Evolutionary conservation across 2,888 invertebrate species (phyloP), one percentile per base, ranked within the genome.

Genomic region (Drosophila koepferae): DNA sequence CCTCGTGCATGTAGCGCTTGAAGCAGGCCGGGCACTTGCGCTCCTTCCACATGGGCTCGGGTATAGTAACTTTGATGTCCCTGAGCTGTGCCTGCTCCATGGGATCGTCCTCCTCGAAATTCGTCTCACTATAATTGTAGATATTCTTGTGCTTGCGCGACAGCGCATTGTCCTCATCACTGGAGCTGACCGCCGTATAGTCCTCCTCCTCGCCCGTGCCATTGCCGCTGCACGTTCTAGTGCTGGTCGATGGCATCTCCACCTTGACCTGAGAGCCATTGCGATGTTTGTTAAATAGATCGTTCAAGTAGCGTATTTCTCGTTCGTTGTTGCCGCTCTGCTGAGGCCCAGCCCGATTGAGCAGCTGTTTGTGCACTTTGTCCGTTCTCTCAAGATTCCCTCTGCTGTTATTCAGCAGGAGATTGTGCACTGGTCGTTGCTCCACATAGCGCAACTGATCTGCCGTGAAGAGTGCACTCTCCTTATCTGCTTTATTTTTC

Each of bases 81-180:
- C 91, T 89, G 0, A 92, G 62, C 56, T 91, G 90, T 3, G 91
- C 92, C 66, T 91, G 77, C 46, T 91, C 91, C 90, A 92, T 92
- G 23, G 92, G 90, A 77, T 93, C 93, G 63, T 93, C 93, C 51
- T 93, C 93, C 58, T 92, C 91, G 54, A 93, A 93, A 48, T 91
- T 92, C 18, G 91, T 93, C 58, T 93, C 93, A 36, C 78, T 91
- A 66, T 93, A 93, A 40, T 91, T 92, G 62, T 92, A 92, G 51
- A 89, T 89, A 49, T 92, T 92, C 40, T 86, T 89, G 40, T 90
- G 83, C 44, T 81, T 87, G 12, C 85, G 80, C 3, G 66, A 56
- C n/a, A 85, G 56, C 0, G 85, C 61, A 34, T 72, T 79, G 51
- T 89, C 87, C 56, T 91, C 91, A 56, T 92, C 93, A 63, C 91